phyloP scores from a whole-genome alignment of 2,113 vertebrate genomes.

The Bolborhynchus lineola region DNA sequence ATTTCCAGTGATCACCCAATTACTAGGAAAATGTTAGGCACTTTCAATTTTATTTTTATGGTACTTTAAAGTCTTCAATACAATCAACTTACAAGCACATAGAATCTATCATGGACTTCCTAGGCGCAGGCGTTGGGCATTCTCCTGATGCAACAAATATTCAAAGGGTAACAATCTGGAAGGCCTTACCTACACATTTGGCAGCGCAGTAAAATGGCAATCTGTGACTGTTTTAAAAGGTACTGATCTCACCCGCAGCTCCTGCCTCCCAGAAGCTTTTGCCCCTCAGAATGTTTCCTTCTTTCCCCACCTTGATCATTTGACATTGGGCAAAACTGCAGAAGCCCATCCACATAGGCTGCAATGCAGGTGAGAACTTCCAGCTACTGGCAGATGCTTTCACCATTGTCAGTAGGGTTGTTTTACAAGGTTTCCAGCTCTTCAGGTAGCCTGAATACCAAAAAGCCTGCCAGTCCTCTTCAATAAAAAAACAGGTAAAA shows the following conservation, averaged over 20 bases:
- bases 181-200: background rate
- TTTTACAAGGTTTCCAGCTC: background rate
- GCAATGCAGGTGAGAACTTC: background rate
- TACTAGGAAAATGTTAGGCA: background rate
- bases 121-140: background rate
- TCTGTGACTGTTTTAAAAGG: background rate
- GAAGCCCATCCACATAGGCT: background rate
- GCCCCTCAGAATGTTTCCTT: background rate
- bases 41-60: background rate
- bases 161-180: background rate
- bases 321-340: background rate
- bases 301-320: background rate
- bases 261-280: background rate
- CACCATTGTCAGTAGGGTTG: background rate
- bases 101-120: background rate
- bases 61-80: background rate
- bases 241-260: background rate
- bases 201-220: background rate
- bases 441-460: constrained; percentile 15
- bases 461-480: background rate
- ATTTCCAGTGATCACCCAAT: fast-evolving
- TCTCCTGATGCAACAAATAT: background rate
- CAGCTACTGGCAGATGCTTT: background rate
- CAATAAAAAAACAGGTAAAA: background rate
- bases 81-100: fast-evolving